These are phyloP conservation scores for Numida meleagris DNA, from an alignment of 2,113 vertebrate genomes.

Conservation along the genomic window DNA sequence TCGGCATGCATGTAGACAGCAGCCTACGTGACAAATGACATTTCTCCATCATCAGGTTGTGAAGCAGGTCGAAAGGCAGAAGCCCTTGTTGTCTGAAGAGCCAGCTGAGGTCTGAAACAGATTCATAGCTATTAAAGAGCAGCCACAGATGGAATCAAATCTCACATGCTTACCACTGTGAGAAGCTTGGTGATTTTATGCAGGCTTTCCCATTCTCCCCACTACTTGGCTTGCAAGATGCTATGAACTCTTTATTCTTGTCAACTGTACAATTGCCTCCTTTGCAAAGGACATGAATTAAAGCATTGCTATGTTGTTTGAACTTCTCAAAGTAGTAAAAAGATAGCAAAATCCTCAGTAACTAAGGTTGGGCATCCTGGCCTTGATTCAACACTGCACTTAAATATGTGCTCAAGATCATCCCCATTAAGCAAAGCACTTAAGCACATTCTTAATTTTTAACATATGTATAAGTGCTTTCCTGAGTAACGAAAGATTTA, in stretches of 20 bases:
- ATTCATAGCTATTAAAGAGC: neutral
- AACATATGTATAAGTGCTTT: constrained; percentile 63
- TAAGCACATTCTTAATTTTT: constrained; percentile 70
- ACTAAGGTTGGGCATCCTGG: constrained; percentile 42
- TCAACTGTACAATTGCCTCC: constrained; percentile 28
- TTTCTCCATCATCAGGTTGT: neutral
- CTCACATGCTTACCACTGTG: neutral
- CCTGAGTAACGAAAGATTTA: constrained; percentile 38
- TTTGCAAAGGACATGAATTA: constrained; percentile 48
- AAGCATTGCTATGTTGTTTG: constrained; percentile 49
- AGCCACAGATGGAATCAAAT: neutral
- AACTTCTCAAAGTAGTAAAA: constrained; percentile 54
- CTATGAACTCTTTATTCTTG: constrained; percentile 23
- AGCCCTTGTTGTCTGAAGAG: neutral
- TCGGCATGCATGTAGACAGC: neutral
- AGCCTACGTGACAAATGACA: neutral
- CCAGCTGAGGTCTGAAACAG: neutral
- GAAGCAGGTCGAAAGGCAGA: neutral
- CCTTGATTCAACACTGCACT: constrained; percentile 56
- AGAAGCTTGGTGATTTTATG: constrained; percentile 22
- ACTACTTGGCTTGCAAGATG: constrained; percentile 38
- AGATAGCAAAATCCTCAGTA: constrained; percentile 53
- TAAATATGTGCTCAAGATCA: constrained; percentile 60
- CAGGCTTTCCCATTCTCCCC: constrained; percentile 37
- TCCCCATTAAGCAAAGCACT: constrained; percentile 62